Base-by-base conservation (phyloP, 2,113 vertebrate genomes). In the Podarcis raffonei region DNA sequence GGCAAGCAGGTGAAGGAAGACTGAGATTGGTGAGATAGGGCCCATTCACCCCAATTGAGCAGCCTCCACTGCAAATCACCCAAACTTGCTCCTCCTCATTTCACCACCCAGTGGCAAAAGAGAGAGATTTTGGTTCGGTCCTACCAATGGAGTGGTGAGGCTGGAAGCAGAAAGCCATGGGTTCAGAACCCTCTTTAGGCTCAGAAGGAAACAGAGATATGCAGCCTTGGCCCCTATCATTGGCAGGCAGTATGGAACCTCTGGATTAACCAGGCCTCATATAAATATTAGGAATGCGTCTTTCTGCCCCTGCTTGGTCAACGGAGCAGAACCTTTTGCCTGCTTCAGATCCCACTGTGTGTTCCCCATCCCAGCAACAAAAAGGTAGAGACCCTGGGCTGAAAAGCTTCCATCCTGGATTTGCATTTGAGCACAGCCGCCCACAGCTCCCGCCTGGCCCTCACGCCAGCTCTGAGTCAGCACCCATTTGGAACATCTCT, bases 401-500 rank as follows among this genome's bases (percentile, higher is more conserved):
- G 30, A 12, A 57, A 53, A 9, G 65, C 30, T 20, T 74, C 57
- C 27, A 20, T 39, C 48, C 86, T 57, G 30, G 35, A 5, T 42
- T 53, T 39, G 68, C 25, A 39, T 39, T 39, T 39, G 37, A 27
- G 15, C 62, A 3, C 3, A 25, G 30, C 62, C 18, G 1, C 62
- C 37, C 23, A 48, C 22, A 3, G 37, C 22, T 74, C 23, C 23
- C 22, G 72, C 57, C 71, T 65, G 27, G 27, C 35, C 25, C n/a
- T 71, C n/a, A 59, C 25, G n/a, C 76, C 53, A 32, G 18, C 62
- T 77, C 87, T 88, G 80, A 77, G 59, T 83, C 81, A 83, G 30
- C 81, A 6, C 90, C 92, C 93, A 91, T 92, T 88, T 75, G 87
- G 89, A 94, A 78, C 1, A 0, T 87, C 91, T 89, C 89, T 0